These are phyloP conservation scores for Zoanthus gigantus DNA, from an alignment of 92 coral and sea anemone genomes.

Conservation along the genomic window DNA sequence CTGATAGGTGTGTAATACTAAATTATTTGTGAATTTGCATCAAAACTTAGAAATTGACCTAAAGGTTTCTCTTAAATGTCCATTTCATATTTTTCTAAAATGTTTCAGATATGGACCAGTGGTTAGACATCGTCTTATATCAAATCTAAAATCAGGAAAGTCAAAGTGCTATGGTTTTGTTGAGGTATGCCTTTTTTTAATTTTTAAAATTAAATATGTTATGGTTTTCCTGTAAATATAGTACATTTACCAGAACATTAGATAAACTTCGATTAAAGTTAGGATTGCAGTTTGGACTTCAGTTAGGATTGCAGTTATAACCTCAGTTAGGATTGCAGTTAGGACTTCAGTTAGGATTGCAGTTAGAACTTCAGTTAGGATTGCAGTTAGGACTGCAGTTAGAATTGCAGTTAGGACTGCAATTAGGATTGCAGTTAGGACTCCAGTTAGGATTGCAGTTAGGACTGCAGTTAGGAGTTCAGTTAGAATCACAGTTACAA, in stretches of 20 bases:
- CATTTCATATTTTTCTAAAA: neutral
- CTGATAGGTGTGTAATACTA: neutral
- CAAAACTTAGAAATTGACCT: neutral
- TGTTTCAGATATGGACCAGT: conserved; percentile 54
- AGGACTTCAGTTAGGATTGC: neutral
- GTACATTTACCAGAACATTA: neutral
- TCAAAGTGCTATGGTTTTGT: conserved; percentile 69
- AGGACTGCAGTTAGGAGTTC: no score
- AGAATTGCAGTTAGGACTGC: no score
- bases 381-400: neutral
- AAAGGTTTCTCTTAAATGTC: neutral
- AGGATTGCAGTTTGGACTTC: no score
- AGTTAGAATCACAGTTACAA: no score
- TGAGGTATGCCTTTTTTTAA: conserved; percentile 45
- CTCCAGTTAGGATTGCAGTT: no score
- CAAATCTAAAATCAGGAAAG: conserved; percentile 49
- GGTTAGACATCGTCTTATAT: conserved; percentile 45
- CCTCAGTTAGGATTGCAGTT: no score
- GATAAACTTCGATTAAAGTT: no score
- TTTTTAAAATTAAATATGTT: neutral
- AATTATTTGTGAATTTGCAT: neutral
- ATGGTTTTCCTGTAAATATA: neutral
- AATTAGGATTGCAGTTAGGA: no score
- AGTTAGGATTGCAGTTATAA: no score
- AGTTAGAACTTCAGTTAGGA: neutral